Percentiles rank a stretch among this genome's conserved stretches.
phyloP scores from a whole-genome alignment of 2,797 vertebrate genomes.

The Furcifer pardalis region DNA sequence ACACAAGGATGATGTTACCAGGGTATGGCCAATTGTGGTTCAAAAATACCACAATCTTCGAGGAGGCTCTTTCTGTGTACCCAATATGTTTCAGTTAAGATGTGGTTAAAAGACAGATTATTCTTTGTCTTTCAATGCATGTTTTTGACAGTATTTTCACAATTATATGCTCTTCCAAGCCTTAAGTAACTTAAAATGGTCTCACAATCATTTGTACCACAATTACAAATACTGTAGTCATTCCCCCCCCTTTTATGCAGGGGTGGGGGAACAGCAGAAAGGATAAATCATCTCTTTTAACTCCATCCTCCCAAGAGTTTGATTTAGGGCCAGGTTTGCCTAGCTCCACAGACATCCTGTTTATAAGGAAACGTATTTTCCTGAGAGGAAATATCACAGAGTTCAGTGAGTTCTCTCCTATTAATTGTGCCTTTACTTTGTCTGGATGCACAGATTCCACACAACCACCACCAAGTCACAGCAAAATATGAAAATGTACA shows the following conservation, averaged over 20 bases:
- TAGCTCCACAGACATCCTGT: neutral
- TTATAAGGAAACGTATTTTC: neutral
- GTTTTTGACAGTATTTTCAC: neutral
- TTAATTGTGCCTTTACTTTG: neutral
- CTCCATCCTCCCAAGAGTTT: neutral
- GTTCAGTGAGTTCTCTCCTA: neutral
- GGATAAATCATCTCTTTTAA: neutral
- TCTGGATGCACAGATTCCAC: neutral
- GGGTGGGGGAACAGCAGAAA: neutral
- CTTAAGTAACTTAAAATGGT: neutral
- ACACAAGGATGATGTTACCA: no score
- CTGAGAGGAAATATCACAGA: slow-evolving; percentile 9
- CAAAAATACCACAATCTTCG: no score
- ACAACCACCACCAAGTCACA: neutral
- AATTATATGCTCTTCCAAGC: neutral
- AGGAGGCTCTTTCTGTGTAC: no score
- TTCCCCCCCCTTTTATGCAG: no score
- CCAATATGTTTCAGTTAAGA: neutral
- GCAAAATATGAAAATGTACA: neutral
- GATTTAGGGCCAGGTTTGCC: neutral
- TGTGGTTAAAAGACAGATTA: neutral
- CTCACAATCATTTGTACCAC: neutral
- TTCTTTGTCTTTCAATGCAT: neutral
- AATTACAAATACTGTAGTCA: neutral
- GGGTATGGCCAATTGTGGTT: no score